Conservation (phyloP, 1,140 invertebrate species). For the Scylla paramamosain region DNA sequence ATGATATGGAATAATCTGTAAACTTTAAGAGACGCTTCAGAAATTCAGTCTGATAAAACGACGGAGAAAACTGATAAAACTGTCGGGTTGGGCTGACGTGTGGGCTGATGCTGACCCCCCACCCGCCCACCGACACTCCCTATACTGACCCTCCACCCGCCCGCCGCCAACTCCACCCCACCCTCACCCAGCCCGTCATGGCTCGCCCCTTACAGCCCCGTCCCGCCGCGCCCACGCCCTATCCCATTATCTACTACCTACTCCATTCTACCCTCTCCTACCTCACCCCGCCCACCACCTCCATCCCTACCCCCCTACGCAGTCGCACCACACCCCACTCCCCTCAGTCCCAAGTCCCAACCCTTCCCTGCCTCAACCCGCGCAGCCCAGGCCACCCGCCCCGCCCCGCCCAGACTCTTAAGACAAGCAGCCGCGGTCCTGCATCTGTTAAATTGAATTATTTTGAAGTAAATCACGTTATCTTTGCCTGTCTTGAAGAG, state of each 20-base stretch:
- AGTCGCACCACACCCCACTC: not conserved
- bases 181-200: not conserved
- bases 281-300: not conserved
- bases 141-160: not conserved
- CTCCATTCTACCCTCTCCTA: not conserved
- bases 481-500: not conserved
- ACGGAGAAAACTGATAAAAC: not conserved
- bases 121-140: not conserved
- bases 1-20: not conserved
- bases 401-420: not conserved
- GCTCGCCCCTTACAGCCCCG: not conserved
- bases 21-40: conserved; percentile 4
- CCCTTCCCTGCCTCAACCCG: not conserved
- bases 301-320: not conserved
- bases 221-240: not conserved
- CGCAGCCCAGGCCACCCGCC: not conserved
- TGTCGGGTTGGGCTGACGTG: not conserved
- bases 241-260: not conserved
- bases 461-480: not conserved
- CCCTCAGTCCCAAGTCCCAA: not conserved
- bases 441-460: conserved; percentile 16
- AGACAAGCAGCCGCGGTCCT: not conserved
- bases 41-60: not conserved
- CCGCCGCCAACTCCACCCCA: not conserved
- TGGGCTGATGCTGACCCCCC: not conserved